Evolutionary conservation across 2,113 vertebrate species (phyloP), one percentile per base, ranked within the genome.

Genomic region (Dasypus novemcinctus): DNA sequence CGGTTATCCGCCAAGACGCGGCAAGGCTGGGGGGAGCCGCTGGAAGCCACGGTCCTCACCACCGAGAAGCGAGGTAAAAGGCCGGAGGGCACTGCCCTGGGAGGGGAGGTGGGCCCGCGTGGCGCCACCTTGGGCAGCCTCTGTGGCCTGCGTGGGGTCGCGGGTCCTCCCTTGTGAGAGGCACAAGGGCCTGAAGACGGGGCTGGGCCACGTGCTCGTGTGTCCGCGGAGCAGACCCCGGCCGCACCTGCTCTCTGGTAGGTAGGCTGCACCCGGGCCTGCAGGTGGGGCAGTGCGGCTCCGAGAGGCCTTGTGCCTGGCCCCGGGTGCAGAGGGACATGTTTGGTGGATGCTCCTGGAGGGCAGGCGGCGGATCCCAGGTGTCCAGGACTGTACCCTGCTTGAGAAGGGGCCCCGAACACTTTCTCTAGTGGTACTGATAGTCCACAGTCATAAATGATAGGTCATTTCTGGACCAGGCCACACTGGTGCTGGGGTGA

Each of bases 11-110:
- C 99, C 97, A 99, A 99, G 97, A 99, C 99, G 0, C 97, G 99
- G n/a, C 99, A 99, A 97, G 99, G 99, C 97, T 99, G 99, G 99
- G 99, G 99, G 0, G 97, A 98, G 43, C 98, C 98, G 0, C 98
- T 99, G 96, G 99, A 99, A 92, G 99, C 99, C 72, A 98, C 99
- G 0, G 99, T 99, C 94, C 99, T 99, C 97, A 99, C 99, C 33
- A 99, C 99, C 0, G 99, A 99, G 94, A 99, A 99, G 88, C 99
- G 99, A 99, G 99, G 99, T 99, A 98, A 98, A 31, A 29, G 0
- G 17, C 75, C 49, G 2, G 4, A 12, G 33, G 6, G 6, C 33
- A 36, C n/a, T 2, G n/a, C 33, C 33, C 36, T 1, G 38, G 71
- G 71, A 12, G 23, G 57, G 57, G 57, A 23, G 20, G 57, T 5